Percentiles rank a stretch among this genome's conserved stretches.
These are phyloP conservation scores for Operophtera brumata DNA, from an alignment of 2,888 invertebrate genomes.

Conservation along the genomic window DNA sequence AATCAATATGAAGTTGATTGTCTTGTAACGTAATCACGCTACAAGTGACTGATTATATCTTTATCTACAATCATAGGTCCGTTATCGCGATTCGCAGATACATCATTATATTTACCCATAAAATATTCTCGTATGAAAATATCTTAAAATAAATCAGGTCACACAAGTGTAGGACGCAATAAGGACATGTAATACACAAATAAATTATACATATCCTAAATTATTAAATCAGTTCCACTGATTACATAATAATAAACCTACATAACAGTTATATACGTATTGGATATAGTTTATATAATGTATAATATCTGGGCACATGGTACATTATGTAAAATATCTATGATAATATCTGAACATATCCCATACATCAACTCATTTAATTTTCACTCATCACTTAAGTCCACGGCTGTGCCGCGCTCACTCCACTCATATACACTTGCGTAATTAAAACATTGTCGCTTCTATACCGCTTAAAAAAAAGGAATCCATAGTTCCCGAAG, in stretches of 20 bases:
- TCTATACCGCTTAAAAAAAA: constrained; percentile 29
- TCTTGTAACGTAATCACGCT: constrained; percentile 6
- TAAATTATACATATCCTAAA: constrained; percentile 52
- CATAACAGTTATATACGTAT: constrained; percentile 32
- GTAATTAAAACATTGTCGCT: constrained; percentile 24
- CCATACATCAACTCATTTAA: constrained; percentile 36
- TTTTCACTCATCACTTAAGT: constrained; percentile 39
- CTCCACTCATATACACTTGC: constrained; percentile 12
- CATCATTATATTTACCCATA: constrained; percentile 5
- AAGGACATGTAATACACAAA: constrained; percentile 51
- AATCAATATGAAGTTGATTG: too few species aligned
- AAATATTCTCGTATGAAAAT: constrained; percentile 62
- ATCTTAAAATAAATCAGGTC: constrained; percentile 80
- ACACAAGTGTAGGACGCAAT: constrained; percentile 73
- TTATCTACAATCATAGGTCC: constrained; percentile 3
- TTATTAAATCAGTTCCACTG: constrained; percentile 53
- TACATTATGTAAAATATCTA: constrained; percentile 58
- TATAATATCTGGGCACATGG: constrained; percentile 51
- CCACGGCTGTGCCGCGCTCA: constrained; percentile 29
- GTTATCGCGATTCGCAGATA: constrained; percentile 11
- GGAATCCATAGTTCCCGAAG: constrained; percentile 56
- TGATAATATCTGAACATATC: constrained; percentile 49
- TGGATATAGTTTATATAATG: constrained; percentile 26
- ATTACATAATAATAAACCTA: constrained; percentile 41
- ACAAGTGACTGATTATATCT: constrained; percentile 12